Evolutionary conservation across 2,797 vertebrate genomes (phyloP), one percentile per base, ranked within the genome.

Genomic region (Vultur gryphus): DNA sequence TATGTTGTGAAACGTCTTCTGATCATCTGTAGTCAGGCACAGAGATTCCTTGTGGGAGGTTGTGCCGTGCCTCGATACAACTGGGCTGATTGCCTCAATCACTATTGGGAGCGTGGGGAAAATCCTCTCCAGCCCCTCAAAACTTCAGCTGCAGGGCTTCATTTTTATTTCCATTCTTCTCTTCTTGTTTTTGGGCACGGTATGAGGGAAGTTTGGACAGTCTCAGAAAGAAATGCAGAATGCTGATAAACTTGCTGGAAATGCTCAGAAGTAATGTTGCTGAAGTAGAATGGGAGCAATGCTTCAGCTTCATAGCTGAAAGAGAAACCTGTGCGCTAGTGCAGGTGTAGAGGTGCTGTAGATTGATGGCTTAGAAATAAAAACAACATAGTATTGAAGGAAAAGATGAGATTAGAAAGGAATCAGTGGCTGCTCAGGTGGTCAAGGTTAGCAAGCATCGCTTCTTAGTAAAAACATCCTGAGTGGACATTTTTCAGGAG

Each of bases 41-140:
- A 13, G 19, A 44, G 49, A 21, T 43, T 81, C 21, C 39, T 76
- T 4, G 1, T 69, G 39, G 48, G 71, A 61, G 11, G 21, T 35
- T 70, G 46, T 89, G 62, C 75, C 1, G 0, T 85, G n/a, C 43
- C 61, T 65, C 77, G 39, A 13, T 87, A 61, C 0, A 10, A 1
- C 33, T 64, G 48, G 59, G 16, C 37, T 25, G 6, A 52, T 49
- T 64, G 28, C 44, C 25, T 48, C 43, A 6, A 2, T 84, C 5
- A 2, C 39, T 37, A 0, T 7, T 7, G 48, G 13, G 28, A 73
- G 12, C 0, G 0, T 55, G 61, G 41, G 64, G 23, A 43, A 64
- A 90, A 57, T 66, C 48, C 29, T 64, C 7, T 72, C 2, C 1
- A 69, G 21, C 28, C 14, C 15, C 25, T 83, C 26, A 4, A 33